Base-by-base conservation (phyloP, 2,888 invertebrate species). In the Plutella xylostella region DNA sequence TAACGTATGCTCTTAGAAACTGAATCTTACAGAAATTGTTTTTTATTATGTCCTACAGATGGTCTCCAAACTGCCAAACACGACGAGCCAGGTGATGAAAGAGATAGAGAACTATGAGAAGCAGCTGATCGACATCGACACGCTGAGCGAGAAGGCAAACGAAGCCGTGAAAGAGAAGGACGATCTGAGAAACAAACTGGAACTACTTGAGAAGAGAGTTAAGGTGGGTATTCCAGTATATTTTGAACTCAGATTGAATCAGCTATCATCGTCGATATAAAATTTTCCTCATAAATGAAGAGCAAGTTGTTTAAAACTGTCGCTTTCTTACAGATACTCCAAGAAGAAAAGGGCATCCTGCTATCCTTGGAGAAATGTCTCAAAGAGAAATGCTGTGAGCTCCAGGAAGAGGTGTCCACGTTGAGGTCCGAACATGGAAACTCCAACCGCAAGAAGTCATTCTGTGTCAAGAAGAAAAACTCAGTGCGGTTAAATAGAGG, bases 31-130 rank as follows among this genome's bases (percentile, higher is more conserved):
- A n/a, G n/a, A n/a, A n/a, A n/a, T n/a, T n/a, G n/a, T 28, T 28
- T 4, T 28, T 6, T 2, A 3, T 12, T n/a, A 4, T 6, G 11
- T 6, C 14, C 71, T 69, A 6, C 63, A 91, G 88, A 89, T 88
- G 61, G 84, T 91, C 49, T 85, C 87, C 6, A 86, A 88, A 50
- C 85, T 89, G 41, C 87, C 90, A 7, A 85, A 86, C 17, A 85
- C 87, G 50, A 85, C 89, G 43, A 90, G 90, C 30, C 79, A 85
- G 47, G 83, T 92, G 9, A 76, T 87, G 46, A 82, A 72, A 50
- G 94, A 94, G 68, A 85, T 95, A 48, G 88, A 90, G 48, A 87
- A 88, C 50, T 95, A 93, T 85, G 89, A 91, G 52, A 89, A 89
- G 47, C 89, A 91, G 52, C 88, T 91, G 61, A 89, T 94, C 39